Base-by-base conservation (phyloP, 2,888 invertebrate genomes). In the Beris chalybata region DNA sequence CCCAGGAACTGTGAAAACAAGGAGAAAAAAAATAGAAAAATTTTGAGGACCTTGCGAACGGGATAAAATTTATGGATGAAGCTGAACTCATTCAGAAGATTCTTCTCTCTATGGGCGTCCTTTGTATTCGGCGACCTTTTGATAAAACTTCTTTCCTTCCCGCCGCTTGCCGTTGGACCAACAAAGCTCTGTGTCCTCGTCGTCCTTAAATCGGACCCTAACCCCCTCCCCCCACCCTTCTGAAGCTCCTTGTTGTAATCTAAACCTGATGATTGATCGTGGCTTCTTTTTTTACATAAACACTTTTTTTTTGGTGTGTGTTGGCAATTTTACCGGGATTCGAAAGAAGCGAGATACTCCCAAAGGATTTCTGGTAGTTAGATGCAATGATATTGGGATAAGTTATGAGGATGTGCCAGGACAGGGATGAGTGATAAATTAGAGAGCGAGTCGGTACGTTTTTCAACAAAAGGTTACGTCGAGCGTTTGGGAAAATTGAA, bases 51-150 rank as follows among this genome's bases (percentile, higher is more conserved):
- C 22, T 22, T 22, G 22, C 22, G 22, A 22, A 22, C 22, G 22
- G 22, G 22, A 22, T 22, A 22, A 22, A 22, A 22, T 22, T 22
- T 29, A 13, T 15, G 52, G 29, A 13, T 52, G 22, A 52, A 13
- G 52, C 22, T 52, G 52, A 52, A 52, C 29, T 52, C 52, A 52
- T 52, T 52, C 52, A 52, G 52, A 52, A 52, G 52, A 52, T 13
- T 52, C 29, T 52, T 29, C 15, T 29, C 52, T 52, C 47, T n/a
- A 15, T 6, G 22, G 29, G 52, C 52, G 29, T 52, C 52, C 52
- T 52, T 15, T 15, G 11, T 52, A 29, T 52, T 52, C 52, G 29
- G 52, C 52, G 22, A 52, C 52, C 52, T 52, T 52, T 52, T 22
- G 52, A 52, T 52, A 22, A 52, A 52, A 52, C 52, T 15, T 52